Percentiles rank a stretch among this genome's conserved stretches.
Evolutionary conservation across 2,797 vertebrate species (phyloP).

Genomic region (Aulostomus chinensis): DNA sequence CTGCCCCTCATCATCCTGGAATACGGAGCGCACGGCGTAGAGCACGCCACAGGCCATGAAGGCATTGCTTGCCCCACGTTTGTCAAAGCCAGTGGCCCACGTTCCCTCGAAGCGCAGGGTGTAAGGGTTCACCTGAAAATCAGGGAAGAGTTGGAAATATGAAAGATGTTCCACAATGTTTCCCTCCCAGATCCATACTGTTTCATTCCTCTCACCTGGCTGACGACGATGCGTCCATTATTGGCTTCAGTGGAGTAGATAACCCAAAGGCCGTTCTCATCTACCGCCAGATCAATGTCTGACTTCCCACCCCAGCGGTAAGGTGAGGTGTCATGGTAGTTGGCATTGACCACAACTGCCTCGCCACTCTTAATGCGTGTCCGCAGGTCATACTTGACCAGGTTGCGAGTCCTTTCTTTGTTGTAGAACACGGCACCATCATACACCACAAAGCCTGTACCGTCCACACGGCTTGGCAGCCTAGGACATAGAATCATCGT

Average conservation of each 20-base stretch:
- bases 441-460: conserved; percentile 94
- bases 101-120: conserved; percentile 93
- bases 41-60: conserved; percentile 95
- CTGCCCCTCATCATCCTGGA: conserved; percentile 91
- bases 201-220: conserved; percentile 80
- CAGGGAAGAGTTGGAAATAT: neutral
- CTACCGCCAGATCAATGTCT: conserved; percentile 93
- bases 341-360: conserved; percentile 90
- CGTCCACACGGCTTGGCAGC: conserved; percentile 91
- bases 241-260: conserved; percentile 94
- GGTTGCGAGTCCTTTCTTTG: conserved; percentile 92
- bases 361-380: conserved; percentile 96
- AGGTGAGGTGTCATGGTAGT: conserved; percentile 94
- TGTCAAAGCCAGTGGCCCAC: conserved; percentile 92
- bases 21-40: conserved; percentile 90
- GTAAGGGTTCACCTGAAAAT: conserved; percentile 88
- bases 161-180: neutral
- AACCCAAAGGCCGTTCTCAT: conserved; percentile 94
- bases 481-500: conserved; percentile 55
- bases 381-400: conserved; percentile 92
- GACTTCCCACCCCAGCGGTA: conserved; percentile 96
- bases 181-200: conserved; percentile 2
- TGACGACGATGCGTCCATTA: conserved; percentile 90
- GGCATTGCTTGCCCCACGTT: conserved; percentile 91
- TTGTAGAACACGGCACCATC: conserved; percentile 96